These are phyloP conservation scores for Cavia aperea DNA, from an alignment of 2,113 vertebrate genomes.

Conservation along the genomic window DNA sequence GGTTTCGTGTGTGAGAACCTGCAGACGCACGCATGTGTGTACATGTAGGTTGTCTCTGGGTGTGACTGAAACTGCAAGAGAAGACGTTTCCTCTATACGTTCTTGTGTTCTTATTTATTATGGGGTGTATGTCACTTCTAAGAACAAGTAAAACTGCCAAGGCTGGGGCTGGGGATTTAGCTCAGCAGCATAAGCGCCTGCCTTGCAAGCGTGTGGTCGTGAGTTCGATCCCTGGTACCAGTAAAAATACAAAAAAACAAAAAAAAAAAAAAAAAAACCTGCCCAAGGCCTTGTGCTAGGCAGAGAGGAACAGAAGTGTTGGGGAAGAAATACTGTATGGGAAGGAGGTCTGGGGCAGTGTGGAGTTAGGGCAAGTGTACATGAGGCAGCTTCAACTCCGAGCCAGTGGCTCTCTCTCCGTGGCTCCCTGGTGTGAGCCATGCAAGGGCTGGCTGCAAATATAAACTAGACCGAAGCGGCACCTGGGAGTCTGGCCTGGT, in stretches of 20 bases:
- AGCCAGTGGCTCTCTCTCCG: not conserved
- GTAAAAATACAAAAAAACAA: no score
- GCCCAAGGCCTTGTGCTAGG: not conserved
- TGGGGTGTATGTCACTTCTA: not conserved
- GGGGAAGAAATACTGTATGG: not conserved
- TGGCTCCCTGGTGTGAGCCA: not conserved
- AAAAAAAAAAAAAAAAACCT: no score
- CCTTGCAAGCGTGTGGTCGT: no score
- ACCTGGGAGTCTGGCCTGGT: not conserved
- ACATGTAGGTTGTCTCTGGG: not conserved
- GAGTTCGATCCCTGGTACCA: no score
- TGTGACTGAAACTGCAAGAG: not conserved
- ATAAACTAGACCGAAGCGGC: not conserved
- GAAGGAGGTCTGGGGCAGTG: not conserved
- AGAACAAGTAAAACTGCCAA: not conserved
- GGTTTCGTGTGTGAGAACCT: not conserved
- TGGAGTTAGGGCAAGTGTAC: not conserved
- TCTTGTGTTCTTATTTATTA: not conserved
- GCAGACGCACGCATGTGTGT: rapidly evolving
- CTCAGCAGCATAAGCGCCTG: no score
- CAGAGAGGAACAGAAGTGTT: not conserved
- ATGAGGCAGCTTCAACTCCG: not conserved
- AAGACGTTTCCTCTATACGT: not conserved
- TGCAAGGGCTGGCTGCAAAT: no score
- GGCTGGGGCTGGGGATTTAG: no score